A percentile compares a stretch with the other conserved stretches of the same genome.
Evolutionary conservation across 2,797 vertebrate genomes (phyloP).

Genomic region (Botia almorhae): DNA sequence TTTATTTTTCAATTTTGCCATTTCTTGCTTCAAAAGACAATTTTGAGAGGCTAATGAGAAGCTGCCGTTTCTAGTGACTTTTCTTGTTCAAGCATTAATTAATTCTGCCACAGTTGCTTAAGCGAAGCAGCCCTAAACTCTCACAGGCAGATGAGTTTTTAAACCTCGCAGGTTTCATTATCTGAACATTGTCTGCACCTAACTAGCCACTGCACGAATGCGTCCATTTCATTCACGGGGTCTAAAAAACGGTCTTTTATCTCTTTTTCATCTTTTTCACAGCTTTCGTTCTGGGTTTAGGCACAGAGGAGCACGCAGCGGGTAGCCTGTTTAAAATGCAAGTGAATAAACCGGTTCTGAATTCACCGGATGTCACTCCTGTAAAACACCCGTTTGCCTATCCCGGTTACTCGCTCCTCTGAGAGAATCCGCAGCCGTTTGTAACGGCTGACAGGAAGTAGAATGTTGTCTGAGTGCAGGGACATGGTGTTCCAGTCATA

Average conservation of each 20-base stretch:
- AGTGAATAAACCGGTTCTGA: conserved; percentile 27
- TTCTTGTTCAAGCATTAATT: conserved; percentile 25
- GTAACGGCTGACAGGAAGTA: neutral
- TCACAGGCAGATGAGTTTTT: conserved; percentile 28
- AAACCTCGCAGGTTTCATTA: conserved; percentile 38
- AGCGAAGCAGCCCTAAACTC: conserved; percentile 13
- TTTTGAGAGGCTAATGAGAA: conserved; percentile 35
- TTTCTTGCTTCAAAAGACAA: conserved; percentile 8
- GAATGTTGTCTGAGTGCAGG: neutral
- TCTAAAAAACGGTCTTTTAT: conserved; percentile 31
- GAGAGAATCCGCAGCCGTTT: conserved; percentile 27
- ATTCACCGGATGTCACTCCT: conserved; percentile 15
- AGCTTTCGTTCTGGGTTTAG: conserved; percentile 23
- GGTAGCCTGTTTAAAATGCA: conserved; percentile 41
- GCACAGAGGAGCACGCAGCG: conserved; percentile 1
- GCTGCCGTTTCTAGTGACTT: conserved; percentile 28
- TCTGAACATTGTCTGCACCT: conserved; percentile 38
- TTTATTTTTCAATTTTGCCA: neutral
- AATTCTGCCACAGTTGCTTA: conserved; percentile 35
- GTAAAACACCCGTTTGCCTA: conserved; percentile 38
- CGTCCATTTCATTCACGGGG: conserved; percentile 9
- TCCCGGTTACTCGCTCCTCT: conserved; percentile 18
- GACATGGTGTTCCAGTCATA: neutral
- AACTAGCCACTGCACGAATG: conserved; percentile 41
- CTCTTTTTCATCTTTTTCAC: conserved; percentile 18